Percentiles rank a stretch among this genome's conserved stretches.
Evolutionary conservation across 2,797 vertebrate species (phyloP).

Genomic region (Enteromius thamalakanensis): DNA sequence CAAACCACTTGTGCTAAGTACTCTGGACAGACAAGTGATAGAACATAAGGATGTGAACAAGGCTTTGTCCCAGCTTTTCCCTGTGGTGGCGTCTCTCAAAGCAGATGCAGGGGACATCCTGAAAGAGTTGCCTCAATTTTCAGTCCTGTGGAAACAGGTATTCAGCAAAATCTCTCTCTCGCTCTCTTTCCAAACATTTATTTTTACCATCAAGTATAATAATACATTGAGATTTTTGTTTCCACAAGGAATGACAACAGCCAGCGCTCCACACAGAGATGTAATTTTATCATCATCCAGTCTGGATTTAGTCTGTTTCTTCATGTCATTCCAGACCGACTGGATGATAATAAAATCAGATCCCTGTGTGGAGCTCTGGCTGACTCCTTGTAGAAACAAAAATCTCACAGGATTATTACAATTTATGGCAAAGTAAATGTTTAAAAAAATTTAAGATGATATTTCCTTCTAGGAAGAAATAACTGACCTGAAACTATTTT

Average conservation of each 20-base stretch:
- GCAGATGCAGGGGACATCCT: slow-evolving; percentile 70
- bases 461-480: too few species aligned
- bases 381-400: neutral
- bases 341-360: too few species aligned
- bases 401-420: neutral
- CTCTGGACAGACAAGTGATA: slow-evolving; percentile 78
- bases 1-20: slow-evolving; percentile 72
- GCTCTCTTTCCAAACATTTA: neutral
- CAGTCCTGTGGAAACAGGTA: slow-evolving; percentile 84
- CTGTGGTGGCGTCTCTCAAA: slow-evolving; percentile 76
- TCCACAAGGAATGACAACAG: neutral
- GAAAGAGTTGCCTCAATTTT: slow-evolving; percentile 76
- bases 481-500: too few species aligned
- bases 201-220: neutral
- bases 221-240: neutral
- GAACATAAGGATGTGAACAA: slow-evolving; percentile 85
- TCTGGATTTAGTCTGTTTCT: neutral
- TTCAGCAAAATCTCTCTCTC: neutral
- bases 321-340: too few species aligned
- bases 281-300: neutral
- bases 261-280: too few species aligned
- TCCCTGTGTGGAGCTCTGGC: too few species aligned
- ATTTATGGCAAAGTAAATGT: neutral
- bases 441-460: neutral
- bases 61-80: slow-evolving; percentile 78